phyloP scores from a whole-genome alignment of 2,113 vertebrate species.

The Zosterops pallidus region DNA sequence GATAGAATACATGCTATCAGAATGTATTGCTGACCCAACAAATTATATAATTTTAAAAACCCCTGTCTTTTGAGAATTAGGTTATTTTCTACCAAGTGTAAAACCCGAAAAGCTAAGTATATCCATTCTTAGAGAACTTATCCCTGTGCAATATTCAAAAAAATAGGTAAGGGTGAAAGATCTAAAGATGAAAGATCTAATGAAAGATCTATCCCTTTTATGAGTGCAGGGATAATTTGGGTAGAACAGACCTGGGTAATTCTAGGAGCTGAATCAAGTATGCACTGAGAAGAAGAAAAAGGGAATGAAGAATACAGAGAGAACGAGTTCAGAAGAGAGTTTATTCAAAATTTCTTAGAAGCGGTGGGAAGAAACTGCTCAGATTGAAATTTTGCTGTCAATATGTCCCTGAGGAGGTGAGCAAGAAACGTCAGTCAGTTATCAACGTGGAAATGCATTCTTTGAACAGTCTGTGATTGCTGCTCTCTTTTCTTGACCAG shows the following conservation, averaged over 20 bases:
- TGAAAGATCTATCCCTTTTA: neutral
- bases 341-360: neutral
- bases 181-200: neutral
- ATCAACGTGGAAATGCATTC: neutral
- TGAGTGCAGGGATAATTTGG: neutral
- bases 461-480: neutral
- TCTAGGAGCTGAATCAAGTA: neutral
- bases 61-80: neutral
- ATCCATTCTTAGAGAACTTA: neutral
- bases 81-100: neutral
- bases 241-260: neutral
- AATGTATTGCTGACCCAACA: neutral
- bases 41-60: neutral
- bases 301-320: neutral
- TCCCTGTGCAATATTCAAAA: neutral
- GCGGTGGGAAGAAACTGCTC: neutral
- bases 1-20: neutral
- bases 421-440: neutral
- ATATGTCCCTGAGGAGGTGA: neutral
- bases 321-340: neutral
- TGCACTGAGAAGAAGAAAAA: neutral
- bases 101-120: neutral
- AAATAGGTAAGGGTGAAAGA: neutral
- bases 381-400: neutral
- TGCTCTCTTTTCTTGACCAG: neutral